A percentile compares a stretch with the other conserved stretches of the same genome.
Conservation (phyloP, 2,888 invertebrate genomes). For the Parasteatoda lunata region DNA sequence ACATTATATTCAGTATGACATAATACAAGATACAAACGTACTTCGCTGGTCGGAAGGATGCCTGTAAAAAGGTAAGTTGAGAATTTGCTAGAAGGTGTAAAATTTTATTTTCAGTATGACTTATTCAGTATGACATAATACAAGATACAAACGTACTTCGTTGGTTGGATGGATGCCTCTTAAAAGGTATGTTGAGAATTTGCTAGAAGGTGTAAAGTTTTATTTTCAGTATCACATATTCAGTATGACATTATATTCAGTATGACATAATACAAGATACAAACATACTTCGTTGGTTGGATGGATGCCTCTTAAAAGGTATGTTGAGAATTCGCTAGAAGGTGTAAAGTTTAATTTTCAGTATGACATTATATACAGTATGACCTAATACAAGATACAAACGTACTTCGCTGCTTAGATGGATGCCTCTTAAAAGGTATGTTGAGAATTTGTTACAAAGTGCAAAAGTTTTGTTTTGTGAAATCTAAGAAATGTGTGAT, state of each 20-base stretch:
- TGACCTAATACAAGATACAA: slow-evolving; percentile 70
- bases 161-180: slow-evolving; percentile 71
- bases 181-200: slow-evolving; percentile 68
- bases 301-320: slow-evolving; percentile 71
- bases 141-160: slow-evolving; percentile 70
- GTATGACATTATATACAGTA: slow-evolving; percentile 70
- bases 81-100: no score
- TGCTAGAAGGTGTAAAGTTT: no score
- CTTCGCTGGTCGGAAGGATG: slow-evolving; percentile 71
- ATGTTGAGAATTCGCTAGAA: neutral
- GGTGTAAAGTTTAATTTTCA: no score
- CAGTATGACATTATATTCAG: no score
- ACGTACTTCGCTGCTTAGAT: slow-evolving; percentile 70
- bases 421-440: slow-evolving; percentile 71
- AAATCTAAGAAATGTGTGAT: no score
- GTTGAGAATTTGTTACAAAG: no score
- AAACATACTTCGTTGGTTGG: slow-evolving; percentile 70
- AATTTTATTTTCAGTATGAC: no score
- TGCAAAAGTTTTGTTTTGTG: no score
- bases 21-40: slow-evolving; percentile 70
- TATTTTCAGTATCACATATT: slow-evolving; percentile 70
- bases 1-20: slow-evolving; percentile 71
- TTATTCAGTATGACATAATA: slow-evolving; percentile 70
- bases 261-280: slow-evolving; percentile 71
- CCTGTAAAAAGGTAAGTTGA: slow-evolving; percentile 69